Base-by-base conservation (phyloP, 2,113 vertebrate species). In the Campylomormyrus tamandua region DNA sequence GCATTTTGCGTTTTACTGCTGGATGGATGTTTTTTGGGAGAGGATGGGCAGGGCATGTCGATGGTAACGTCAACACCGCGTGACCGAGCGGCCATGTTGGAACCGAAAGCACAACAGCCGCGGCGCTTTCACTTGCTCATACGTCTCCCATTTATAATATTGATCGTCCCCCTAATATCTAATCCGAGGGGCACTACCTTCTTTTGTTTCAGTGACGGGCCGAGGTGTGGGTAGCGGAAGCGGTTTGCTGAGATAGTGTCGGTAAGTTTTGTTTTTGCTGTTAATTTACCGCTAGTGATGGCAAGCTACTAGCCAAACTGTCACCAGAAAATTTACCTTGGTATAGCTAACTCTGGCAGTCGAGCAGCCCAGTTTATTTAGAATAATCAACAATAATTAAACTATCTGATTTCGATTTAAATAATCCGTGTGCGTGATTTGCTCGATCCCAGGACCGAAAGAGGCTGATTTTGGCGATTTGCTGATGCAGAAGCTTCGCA, bases 21-120 rank as follows among this genome's bases (percentile, higher is more conserved):
- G 39, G 39, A 27, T 70, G 56, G 56, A 13, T n/a, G 53, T 80
- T 89, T 84, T 35, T 24, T 27, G 52, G 80, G 24, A 21, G 10
- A n/a, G 27, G 46, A 42, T 2, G 52, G 80, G 80, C 50, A 13
- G 80, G 80, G 80, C 77, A 24, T 31, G 45, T n/a, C 48, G 48
- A 3, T 50, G 8, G 27, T 15, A 11, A 87, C 89, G 89, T 90
- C 83, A 87, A 5, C 46, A n/a, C 83, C 89, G 11, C 89, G 83
- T 90, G 89, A 90, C 84, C 48, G 56, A n/a, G 56, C 83, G 46
- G 83, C 89, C 89, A 90, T 90, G 86, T 90, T 90, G 58, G 48
- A 83, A 11, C 74, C 74, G 49, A 49, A 74, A 39, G 42, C 58
- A 50, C 56, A 87, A 52, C 83, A 74, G 83, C 21, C 2, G 39